Evolutionary conservation across 2,113 vertebrate genomes (phyloP), one percentile per base, ranked within the genome.

Genomic region (Apteryx owenii): DNA sequence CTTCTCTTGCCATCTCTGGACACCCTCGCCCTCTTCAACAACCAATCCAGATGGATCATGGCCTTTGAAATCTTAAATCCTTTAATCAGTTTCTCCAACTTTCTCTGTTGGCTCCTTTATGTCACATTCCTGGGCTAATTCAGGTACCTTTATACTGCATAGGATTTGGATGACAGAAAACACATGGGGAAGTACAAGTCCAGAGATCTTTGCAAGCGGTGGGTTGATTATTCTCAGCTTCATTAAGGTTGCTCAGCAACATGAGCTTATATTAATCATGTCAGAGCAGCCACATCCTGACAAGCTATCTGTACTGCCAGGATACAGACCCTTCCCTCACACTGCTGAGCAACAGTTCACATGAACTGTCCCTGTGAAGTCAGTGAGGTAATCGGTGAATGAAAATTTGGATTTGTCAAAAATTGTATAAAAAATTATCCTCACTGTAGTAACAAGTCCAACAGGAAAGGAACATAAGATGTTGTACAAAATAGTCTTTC

Each of bases 241-340:
- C 93, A 84, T 96, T 95, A 96, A 85, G 97, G 97, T 96, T 96
- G 92, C 91, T 94, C 80, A 90, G 91, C 91, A 96, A 95, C 93
- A 70, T 78, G 91, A 51, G 94, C 91, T 90, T 82, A 77, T 95
- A 96, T 97, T 94, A 97, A 93, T 95, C 94, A 94, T 94, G 89
- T 91, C 86, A 93, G 91, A 92, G 77, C 68, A 60, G 76, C n/a
- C 50, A 0, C 81, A 93, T 95, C 95, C 87, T 88, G 95, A 96
- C 93, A 89, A 94, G 88, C 64, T 77, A 82, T 89, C 60, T 13
- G 76, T 76, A 84, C 60, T 93, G 93, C 87, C 64, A 79, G 94
- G 81, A 94, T 94, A 91, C 84, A 91, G 89, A 88, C 68, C 65
- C 56, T 97, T 93, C 82, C 75, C 11, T 33, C 82, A 88, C 23